Percentiles rank a stretch among this genome's conserved stretches.
phyloP scores from a whole-genome alignment of 1,140 invertebrate genomes.

The Sycophaga agraensis region DNA sequence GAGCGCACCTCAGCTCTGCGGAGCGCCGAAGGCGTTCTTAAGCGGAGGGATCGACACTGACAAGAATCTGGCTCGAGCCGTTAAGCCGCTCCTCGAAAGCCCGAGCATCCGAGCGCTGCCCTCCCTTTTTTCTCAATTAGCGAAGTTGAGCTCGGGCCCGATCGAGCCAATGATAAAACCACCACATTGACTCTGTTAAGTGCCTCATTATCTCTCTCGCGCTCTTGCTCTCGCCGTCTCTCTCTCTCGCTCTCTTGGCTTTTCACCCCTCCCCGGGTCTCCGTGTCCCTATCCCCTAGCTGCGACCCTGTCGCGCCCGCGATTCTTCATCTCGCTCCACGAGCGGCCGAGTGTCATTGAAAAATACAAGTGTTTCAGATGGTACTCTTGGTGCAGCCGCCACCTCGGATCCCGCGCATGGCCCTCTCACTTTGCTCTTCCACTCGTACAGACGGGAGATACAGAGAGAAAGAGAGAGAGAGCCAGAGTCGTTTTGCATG shows the following conservation, averaged over 20 bases:
- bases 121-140: slow-evolving; percentile 41
- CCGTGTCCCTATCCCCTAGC: background rate
- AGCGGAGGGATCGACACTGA: slow-evolving; percentile 28
- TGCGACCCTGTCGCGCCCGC: background rate
- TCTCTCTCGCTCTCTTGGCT: background rate
- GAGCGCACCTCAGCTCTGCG: slow-evolving; percentile 5
- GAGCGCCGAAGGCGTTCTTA: slow-evolving; percentile 7
- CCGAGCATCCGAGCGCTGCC: slow-evolving; percentile 17
- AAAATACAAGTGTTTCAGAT: slow-evolving; percentile 23
- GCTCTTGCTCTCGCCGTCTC: background rate
- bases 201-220: slow-evolving; percentile 25
- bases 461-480: too few relatives aligned
- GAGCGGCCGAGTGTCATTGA: background rate
- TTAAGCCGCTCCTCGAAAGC: slow-evolving; percentile 37
- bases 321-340: background rate
- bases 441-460: too few relatives aligned
- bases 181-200: slow-evolving; percentile 29
- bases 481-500: too few relatives aligned
- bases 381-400: slow-evolving; percentile 4
- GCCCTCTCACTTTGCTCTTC: too few relatives aligned
- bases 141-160: slow-evolving; percentile 33
- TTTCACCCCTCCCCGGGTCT: too few relatives aligned
- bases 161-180: slow-evolving; percentile 31
- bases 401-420: background rate
- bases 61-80: slow-evolving; percentile 35